These are phyloP conservation scores for Calonectris borealis DNA, from an alignment of 2,113 vertebrate genomes.

Conservation along the genomic window DNA sequence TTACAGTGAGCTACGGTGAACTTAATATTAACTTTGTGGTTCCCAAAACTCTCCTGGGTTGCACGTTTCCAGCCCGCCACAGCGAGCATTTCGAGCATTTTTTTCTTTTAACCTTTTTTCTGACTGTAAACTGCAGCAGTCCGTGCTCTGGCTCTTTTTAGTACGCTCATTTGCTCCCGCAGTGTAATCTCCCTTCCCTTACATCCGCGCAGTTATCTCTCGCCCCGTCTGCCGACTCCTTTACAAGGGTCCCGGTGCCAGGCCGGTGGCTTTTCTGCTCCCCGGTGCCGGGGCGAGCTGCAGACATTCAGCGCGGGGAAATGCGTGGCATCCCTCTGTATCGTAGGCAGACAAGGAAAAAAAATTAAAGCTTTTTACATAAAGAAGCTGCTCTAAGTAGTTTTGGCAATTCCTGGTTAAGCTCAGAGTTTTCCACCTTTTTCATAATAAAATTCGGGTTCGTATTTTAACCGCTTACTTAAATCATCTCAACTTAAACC, in stretches of 20 bases:
- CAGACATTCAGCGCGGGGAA: neutral
- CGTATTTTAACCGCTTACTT: neutral
- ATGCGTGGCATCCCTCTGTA: neutral
- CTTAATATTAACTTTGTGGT: slow-evolving; percentile 57
- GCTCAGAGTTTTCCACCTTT: neutral
- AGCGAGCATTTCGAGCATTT: neutral
- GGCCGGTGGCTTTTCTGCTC: neutral
- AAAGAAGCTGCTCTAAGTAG: neutral
- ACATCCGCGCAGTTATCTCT: neutral
- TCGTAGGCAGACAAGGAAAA: neutral
- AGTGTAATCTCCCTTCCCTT: neutral
- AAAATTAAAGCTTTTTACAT: neutral
- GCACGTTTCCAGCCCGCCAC: neutral
- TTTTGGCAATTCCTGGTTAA: neutral
- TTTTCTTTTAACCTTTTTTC: neutral
- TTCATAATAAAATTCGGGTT: neutral
- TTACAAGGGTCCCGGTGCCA: neutral
- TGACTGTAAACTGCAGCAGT: neutral
- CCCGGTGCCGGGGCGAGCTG: neutral
- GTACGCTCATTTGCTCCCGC: neutral
- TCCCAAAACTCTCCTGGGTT: slow-evolving; percentile 38
- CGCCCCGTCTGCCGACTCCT: no score
- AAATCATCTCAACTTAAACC: neutral
- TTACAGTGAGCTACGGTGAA: slow-evolving; percentile 70
- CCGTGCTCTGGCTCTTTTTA: neutral